These are phyloP conservation scores for Corythornis cristatus DNA, from an alignment of 2,113 vertebrate genomes.

Conservation along the genomic window DNA sequence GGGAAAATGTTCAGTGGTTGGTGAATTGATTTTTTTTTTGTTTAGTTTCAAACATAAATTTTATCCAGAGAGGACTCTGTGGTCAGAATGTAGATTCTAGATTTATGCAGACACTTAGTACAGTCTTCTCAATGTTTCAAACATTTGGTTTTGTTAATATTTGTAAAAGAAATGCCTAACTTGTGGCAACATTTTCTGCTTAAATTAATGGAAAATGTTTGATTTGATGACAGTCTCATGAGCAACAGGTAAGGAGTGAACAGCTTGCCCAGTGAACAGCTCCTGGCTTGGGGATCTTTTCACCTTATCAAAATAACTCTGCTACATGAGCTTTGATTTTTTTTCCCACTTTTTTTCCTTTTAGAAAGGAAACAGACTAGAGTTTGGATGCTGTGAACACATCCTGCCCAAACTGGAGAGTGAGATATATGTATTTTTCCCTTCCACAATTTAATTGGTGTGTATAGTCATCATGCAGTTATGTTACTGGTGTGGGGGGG, in stretches of 20 bases:
- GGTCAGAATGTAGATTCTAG: slow-evolving; percentile 5
- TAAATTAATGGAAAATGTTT: not conserved
- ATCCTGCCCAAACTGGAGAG: not conserved
- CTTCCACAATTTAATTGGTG: slow-evolving; percentile 13
- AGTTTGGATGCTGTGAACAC: not conserved
- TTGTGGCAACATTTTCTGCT: not conserved
- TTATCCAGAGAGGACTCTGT: not conserved
- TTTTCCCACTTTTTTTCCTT: not conserved
- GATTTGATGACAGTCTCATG: not conserved
- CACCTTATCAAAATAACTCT: not conserved
- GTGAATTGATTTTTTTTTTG: not conserved
- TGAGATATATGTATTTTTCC: not conserved
- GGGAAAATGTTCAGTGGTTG: not conserved
- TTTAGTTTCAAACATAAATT: not conserved
- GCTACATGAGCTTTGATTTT: not conserved
- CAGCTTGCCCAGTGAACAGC: not conserved
- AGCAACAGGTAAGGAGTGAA: not conserved
- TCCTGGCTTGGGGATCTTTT: not conserved
- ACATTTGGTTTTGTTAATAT: not conserved
- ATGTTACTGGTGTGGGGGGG: not conserved
- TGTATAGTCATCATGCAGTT: slow-evolving; percentile 55
- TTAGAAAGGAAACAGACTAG: not conserved
- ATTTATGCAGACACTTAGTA: slow-evolving; percentile 2
- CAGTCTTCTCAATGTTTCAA: slow-evolving; percentile 1
- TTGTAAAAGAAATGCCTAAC: not conserved